phyloP scores from a whole-genome alignment of 2,113 vertebrate species.

The Erythrolamprus reginae region DNA sequence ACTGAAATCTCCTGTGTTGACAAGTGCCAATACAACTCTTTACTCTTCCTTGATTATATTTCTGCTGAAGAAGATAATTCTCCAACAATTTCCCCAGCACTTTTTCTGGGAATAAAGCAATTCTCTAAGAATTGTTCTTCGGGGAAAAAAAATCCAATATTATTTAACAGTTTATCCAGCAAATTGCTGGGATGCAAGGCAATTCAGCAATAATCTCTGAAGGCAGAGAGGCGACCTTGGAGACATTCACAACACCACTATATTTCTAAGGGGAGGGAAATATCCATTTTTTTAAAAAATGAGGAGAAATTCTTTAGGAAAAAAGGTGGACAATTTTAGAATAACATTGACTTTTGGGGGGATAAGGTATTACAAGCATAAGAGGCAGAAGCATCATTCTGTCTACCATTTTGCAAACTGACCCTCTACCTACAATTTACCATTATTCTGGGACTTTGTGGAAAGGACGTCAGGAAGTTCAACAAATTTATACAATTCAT shows the following conservation, averaged over 20 bases:
- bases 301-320: background rate
- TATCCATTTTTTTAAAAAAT: background rate
- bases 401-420: background rate
- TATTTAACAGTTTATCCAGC: background rate
- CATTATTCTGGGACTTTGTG: background rate
- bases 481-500: background rate
- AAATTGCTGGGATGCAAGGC: background rate
- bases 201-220: background rate
- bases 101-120: background rate
- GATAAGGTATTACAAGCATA: background rate
- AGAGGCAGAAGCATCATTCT: background rate
- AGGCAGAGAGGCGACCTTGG: background rate
- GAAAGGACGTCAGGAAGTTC: background rate
- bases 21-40: background rate
- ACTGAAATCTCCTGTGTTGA: background rate
- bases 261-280: background rate
- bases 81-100: background rate
- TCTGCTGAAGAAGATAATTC: background rate
- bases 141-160: background rate
- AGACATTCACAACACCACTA: background rate
- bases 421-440: too few relatives aligned
- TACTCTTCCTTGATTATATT: background rate
- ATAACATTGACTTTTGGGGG: background rate
- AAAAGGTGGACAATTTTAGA: background rate
- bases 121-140: background rate